Evolutionary conservation across 1,140 invertebrate genomes (phyloP).

Genomic region (Latrodectus geometricus): DNA sequence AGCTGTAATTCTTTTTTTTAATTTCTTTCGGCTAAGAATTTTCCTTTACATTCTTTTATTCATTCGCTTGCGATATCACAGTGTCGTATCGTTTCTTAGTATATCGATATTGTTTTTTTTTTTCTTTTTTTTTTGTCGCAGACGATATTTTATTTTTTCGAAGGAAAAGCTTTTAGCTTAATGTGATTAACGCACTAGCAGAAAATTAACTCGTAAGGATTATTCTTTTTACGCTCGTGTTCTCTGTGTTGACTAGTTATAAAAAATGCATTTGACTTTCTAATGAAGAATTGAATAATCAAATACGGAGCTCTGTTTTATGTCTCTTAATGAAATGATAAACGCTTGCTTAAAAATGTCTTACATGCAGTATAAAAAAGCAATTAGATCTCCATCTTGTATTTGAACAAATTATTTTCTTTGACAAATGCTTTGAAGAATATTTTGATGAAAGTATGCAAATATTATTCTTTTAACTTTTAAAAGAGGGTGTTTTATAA

Average conservation of each 20-base stretch:
- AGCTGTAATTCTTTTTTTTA: constrained; percentile 47
- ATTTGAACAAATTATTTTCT: not conserved
- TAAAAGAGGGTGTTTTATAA: too few relatives aligned
- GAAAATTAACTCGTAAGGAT: constrained; percentile 55
- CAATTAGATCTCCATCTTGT: not conserved
- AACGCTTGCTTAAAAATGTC: constrained; percentile 1
- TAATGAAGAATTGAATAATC: constrained; percentile 41
- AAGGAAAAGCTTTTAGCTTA: constrained; percentile 44
- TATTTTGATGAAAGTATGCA: not conserved
- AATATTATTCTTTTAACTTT: not conserved
- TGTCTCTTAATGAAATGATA: constrained; percentile 35
- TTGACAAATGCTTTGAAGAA: not conserved
- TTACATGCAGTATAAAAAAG: not conserved
- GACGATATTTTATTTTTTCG: constrained; percentile 33
- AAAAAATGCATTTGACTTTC: constrained; percentile 58
- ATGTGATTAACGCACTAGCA: constrained; percentile 53
- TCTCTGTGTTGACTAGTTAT: constrained; percentile 27
- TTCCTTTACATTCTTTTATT: constrained; percentile 5
- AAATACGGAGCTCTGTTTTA: constrained; percentile 16
- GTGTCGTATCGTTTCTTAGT: constrained; percentile 28
- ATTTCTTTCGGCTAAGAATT: constrained; percentile 16
- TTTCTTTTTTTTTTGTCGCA: constrained; percentile 13
- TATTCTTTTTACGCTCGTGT: constrained; percentile 24
- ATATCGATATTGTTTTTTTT: constrained; percentile 17
- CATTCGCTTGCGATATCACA: constrained; percentile 14